Base-by-base conservation (phyloP, 2,888 invertebrate genomes). In the Clostera curtula region DNA sequence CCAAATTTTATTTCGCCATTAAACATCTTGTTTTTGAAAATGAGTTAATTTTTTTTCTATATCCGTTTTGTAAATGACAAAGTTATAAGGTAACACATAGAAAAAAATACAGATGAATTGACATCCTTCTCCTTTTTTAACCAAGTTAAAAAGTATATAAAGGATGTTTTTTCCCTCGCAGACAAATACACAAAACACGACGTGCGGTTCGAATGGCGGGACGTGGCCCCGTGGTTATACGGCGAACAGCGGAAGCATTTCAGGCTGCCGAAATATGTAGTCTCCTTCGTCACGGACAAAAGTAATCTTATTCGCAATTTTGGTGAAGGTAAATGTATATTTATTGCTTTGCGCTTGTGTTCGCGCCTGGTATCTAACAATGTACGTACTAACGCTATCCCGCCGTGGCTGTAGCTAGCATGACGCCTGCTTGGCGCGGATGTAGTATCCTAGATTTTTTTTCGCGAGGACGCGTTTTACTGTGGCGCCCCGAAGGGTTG, bases 251-350 rank as follows among this genome's bases (percentile, higher is more conserved):
- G 80, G 32, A 77, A 72, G 50, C 73, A 87, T 43, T 88, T 87
- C 66, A 75, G 88, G 3, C 83, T 88, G 22, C 88, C 88, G 43
- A 87, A 87, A 79, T 88, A 88, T 64, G 87, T 88, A 43, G 88
- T 88, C 57, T 85, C 85, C 40, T 88, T 88, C 75, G 74, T 77
- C 55, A 85, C 86, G 46, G 86, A 86, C 67, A 83, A 85, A 67
- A 85, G 86, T 69, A 85, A 85, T 66, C 86, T 85, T 70, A 84
- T 84, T 66, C 85, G 86, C 63, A 85, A 82, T 72, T 88, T 86
- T 74, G 87, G 88, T 65, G 88, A 88, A 85, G 87, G 88, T 88
- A 83, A 79, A 77, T 75, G 75, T 77, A 74, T 64, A 77, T 69
- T 80, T 74, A 74, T 73, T 68, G 77, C 82, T 82, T 77, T 68